These are phyloP conservation scores for Serilophus lunatus DNA, from an alignment of 2,113 vertebrate species.

Conservation along the genomic window DNA sequence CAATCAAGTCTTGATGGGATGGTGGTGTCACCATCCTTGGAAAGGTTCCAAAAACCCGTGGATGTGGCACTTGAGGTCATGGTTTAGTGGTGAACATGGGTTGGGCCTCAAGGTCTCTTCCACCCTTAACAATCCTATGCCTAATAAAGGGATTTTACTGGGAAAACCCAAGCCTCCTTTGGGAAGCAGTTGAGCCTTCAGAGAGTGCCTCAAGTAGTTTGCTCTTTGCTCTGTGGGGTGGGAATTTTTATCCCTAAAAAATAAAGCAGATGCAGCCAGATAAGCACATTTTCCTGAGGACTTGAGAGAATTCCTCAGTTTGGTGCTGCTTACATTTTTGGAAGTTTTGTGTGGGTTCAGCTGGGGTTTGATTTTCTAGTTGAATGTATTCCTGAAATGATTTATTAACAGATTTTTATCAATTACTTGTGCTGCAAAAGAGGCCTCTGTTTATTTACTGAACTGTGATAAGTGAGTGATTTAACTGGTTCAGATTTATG, in stretches of 20 bases:
- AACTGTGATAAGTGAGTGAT: not conserved
- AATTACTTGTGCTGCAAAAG: not conserved
- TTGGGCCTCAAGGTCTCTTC: not conserved
- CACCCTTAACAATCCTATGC: not conserved
- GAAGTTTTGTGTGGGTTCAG: not conserved
- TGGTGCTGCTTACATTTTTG: not conserved
- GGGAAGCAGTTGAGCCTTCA: not conserved
- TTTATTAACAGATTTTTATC: not conserved
- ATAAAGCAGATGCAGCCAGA: not conserved
- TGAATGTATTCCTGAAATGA: not conserved
- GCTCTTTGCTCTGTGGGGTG: not conserved
- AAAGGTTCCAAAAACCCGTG: rapidly evolving
- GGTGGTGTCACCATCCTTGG: not conserved
- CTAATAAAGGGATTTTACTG: not conserved
- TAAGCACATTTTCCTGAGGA: not conserved
- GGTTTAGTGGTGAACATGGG: rapidly evolving
- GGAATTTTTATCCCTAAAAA: not conserved
- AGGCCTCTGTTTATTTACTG: not conserved
- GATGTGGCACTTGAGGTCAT: not conserved
- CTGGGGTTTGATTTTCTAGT: not conserved
- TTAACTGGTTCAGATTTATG: not conserved
- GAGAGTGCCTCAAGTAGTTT: not conserved
- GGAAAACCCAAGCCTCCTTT: not conserved
- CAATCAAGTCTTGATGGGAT: too few species aligned
- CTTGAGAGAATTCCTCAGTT: not conserved